These are phyloP conservation scores for Ophioderma brevispina DNA, from an alignment of 35 echinoderm and acorn worm species.

Conservation along the genomic window DNA sequence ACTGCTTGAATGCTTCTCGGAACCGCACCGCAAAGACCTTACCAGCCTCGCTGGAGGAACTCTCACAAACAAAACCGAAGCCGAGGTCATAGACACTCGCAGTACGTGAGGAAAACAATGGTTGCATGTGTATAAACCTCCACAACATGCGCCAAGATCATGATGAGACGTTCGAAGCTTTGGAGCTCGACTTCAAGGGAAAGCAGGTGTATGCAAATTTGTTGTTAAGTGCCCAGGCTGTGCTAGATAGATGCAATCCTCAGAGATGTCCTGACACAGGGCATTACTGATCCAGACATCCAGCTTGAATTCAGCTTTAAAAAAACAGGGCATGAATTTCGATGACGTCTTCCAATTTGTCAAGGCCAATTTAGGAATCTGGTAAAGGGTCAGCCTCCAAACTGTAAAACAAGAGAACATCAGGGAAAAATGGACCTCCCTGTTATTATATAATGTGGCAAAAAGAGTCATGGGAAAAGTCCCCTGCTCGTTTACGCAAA, in stretches of 20 bases:
- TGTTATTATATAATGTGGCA: no score
- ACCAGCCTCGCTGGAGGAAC: slow-evolving; percentile 30
- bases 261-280: slow-evolving; percentile 36
- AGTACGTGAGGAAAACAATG: slow-evolving; percentile 43
- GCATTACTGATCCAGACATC: slow-evolving; percentile 45
- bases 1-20: slow-evolving; percentile 49
- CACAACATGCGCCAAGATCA: slow-evolving; percentile 54
- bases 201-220: slow-evolving; percentile 43
- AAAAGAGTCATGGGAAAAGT: no score
- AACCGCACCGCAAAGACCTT: slow-evolving; percentile 35
- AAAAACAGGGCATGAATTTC: slow-evolving; percentile 51
- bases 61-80: slow-evolving; percentile 35
- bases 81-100: background rate
- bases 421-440: no score
- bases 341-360: slow-evolving; percentile 49
- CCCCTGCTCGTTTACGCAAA: no score
- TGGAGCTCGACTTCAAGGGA: slow-evolving; percentile 18
- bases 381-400: no score
- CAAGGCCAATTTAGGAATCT: slow-evolving; percentile 50
- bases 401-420: no score
- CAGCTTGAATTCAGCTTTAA: slow-evolving; percentile 41
- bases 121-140: slow-evolving; percentile 23
- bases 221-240: no score
- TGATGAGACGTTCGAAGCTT: slow-evolving; percentile 38
- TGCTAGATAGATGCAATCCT: slow-evolving; percentile 30